Percentiles rank a stretch among this genome's conserved stretches.
Evolutionary conservation across 23 tunicate species (phyloP).

Genomic region (Corella eumyota): DNA sequence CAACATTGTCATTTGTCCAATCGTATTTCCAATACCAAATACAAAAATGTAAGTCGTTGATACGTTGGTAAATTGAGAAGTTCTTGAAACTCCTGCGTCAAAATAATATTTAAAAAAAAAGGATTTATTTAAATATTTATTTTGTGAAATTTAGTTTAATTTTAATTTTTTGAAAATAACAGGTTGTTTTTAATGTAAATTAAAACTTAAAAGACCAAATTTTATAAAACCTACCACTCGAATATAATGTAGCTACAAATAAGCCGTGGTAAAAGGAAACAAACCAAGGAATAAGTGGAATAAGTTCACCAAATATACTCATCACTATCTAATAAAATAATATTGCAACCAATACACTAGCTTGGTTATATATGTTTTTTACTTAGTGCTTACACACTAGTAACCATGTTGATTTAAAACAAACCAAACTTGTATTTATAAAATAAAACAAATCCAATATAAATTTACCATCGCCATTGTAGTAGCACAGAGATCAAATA

Average conservation of each 20-base stretch:
- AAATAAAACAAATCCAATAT: no score
- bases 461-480: conserved; percentile 57
- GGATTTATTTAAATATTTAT: neutral
- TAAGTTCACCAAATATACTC: conserved; percentile 50
- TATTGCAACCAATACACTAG: neutral
- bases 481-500: conserved; percentile 57
- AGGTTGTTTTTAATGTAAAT: no score
- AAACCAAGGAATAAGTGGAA: conserved; percentile 42
- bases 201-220: no score
- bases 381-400: no score
- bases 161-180: no score
- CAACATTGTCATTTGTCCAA: conserved; percentile 65
- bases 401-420: no score
- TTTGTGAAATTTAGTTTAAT: no score
- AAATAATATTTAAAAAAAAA: neutral
- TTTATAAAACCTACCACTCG: conserved; percentile 23
- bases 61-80: conserved; percentile 64
- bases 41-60: conserved; percentile 80
- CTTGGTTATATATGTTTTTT: neutral
- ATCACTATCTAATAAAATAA: conserved; percentile 28
- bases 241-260: conserved; percentile 50
- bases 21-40: conserved; percentile 79
- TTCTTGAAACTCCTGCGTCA: conserved; percentile 61
- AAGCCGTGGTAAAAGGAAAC: conserved; percentile 53
- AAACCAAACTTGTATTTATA: no score